Base-by-base conservation (phyloP, 2,888 invertebrate genomes). In the Pammene aurita region DNA sequence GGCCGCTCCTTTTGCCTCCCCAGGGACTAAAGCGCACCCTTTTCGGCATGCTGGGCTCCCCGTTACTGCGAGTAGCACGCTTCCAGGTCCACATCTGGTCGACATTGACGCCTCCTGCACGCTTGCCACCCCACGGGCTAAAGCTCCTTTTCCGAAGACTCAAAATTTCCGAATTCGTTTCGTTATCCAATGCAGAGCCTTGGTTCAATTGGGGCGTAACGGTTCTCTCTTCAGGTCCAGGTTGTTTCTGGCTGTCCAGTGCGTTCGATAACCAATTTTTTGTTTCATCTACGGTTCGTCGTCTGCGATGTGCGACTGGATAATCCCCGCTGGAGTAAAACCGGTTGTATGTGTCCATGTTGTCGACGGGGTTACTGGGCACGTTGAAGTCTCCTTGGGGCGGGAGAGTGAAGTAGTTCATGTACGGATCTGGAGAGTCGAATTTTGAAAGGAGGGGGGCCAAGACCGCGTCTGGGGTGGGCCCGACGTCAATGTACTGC, bases 41-140 rank as follows among this genome's bases (percentile, higher is more conserved):
- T 71, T 92, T 92, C 0, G 92, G 92, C 92, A 92, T 91, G 73
- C 81, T 90, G 0, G 92, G 89, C 72, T 91, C 92, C n/a, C 87
- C 26, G 26, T 4, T 80, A 4, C 86, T 80, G 5, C 78, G 81
- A 0, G 78, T 63, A 0, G 86, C 81, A 0, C 90, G 83, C 74
- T 89, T 91, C 92, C 92, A 92, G 0, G 87, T 84, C 90, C 89
- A 91, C 84, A 81, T 85, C 9, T 86, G 82, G 58, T 87, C 89
- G 1, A 83, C 71, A 11, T 63, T 63, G n/a, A 52, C 46, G 2
- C 56, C 72, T 48, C 76, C 78, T 50, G 77, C 75, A 50, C 91
- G 75, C 73, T 92, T 92, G 0, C 92, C 92, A 0, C 92, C 92
- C 92, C 92, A 92, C 0, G 92, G 92, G 48, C 92, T 92, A 65